phyloP scores from a whole-genome alignment of 2,888 invertebrate genomes.

The Dioctria linearis region DNA sequence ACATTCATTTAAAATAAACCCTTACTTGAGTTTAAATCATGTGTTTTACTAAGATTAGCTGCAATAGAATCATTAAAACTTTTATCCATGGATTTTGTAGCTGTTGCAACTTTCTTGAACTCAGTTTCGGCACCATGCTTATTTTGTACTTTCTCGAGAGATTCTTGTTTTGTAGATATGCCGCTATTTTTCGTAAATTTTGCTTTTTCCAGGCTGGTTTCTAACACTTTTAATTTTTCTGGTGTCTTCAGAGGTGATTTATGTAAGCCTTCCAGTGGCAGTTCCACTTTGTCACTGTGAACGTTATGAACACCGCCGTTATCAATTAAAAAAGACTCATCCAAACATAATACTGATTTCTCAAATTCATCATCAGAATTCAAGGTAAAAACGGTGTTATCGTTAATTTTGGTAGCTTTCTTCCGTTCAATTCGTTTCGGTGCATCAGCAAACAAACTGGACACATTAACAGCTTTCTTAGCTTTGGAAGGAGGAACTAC shows the following conservation, averaged over 20 bases:
- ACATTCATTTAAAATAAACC: not conserved
- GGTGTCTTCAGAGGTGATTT: not conserved
- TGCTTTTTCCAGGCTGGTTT: conserved; percentile 27
- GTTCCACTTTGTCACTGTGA: too few relatives aligned
- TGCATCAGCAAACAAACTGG: conserved; percentile 75
- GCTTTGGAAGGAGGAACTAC: conserved; percentile 49
- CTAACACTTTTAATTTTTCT: not conserved
- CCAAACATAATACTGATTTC: conserved; percentile 64
- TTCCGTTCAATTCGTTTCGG: conserved; percentile 74
- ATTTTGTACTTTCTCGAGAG: conserved; percentile 40
- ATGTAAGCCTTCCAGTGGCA: too few relatives aligned
- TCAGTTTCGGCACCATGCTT: too few relatives aligned
- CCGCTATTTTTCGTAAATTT: too few relatives aligned
- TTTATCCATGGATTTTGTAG: not conserved
- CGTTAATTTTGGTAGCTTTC: conserved; percentile 67
- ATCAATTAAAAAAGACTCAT: conserved; percentile 59
- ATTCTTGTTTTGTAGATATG: conserved; percentile 41
- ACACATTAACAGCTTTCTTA: conserved; percentile 72
- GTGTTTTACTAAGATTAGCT: conserved; percentile 46
- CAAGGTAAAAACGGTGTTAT: conserved; percentile 70
- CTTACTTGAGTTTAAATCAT: conserved; percentile 66
- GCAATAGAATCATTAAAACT: not conserved
- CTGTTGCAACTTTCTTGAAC: too few relatives aligned
- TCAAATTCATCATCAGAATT: conserved; percentile 75
- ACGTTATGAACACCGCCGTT: not conserved